A percentile compares a stretch with the other conserved stretches of the same genome.
Conservation (phyloP, 2,888 invertebrate genomes). For the Quadroppia sp. region DNA sequence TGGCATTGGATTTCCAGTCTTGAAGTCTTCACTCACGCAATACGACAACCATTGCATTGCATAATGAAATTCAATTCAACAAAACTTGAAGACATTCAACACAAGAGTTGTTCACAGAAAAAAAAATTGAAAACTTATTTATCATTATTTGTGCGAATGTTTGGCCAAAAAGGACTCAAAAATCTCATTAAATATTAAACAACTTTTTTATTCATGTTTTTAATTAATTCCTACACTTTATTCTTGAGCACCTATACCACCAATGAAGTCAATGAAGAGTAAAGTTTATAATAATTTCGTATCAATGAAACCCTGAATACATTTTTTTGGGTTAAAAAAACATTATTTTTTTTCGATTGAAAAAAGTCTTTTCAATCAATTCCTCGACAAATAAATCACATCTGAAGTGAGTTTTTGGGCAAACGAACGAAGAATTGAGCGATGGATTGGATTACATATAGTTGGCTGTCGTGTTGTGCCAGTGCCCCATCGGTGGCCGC, state of each 20-base stretch:
- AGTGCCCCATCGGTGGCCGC: slow-evolving; percentile 56
- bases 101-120: not conserved
- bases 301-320: slow-evolving; percentile 20
- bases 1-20: not conserved
- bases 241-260: not conserved
- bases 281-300: slow-evolving; percentile 14
- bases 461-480: slow-evolving; percentile 53
- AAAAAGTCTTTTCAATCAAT: not conserved
- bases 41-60: not conserved
- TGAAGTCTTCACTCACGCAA: slow-evolving; percentile 11
- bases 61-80: slow-evolving; percentile 20
- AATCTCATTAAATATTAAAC: not conserved
- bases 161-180: not conserved
- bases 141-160: not conserved
- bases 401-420: not conserved
- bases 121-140: not conserved
- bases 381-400: not conserved
- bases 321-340: not conserved
- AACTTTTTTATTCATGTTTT: not conserved
- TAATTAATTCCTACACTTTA: slow-evolving; percentile 16
- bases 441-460: slow-evolving; percentile 48
- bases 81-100: slow-evolving; percentile 7
- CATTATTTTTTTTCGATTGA: too few relatives aligned
- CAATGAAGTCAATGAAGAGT: not conserved
- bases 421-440: not conserved